Percentiles rank a stretch among this genome's conserved stretches.
Conservation (phyloP, 2,113 vertebrate genomes). For the Callipepla squamata region DNA sequence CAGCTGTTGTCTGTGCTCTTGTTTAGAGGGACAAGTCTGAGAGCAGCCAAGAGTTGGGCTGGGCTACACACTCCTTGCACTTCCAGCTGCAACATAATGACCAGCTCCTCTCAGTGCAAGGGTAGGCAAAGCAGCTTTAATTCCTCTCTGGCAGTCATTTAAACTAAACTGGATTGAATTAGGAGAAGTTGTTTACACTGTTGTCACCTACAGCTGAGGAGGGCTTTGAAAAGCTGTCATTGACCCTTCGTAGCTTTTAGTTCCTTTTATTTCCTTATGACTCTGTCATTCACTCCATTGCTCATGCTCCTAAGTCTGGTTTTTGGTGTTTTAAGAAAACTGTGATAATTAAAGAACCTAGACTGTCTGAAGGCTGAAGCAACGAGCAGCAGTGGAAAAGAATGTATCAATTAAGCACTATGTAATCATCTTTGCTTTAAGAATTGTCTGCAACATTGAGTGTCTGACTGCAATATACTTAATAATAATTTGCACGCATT, state of each 20-base stretch:
- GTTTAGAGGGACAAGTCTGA: not conserved
- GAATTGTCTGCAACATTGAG: not conserved
- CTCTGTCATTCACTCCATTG: slow-evolving; percentile 11
- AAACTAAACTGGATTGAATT: slow-evolving; percentile 3
- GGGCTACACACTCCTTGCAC: not conserved
- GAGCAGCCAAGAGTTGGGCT: not conserved
- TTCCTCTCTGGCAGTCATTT: not conserved
- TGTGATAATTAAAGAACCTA: not conserved
- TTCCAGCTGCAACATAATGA: not conserved
- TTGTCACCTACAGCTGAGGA: not conserved
- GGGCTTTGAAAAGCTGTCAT: slow-evolving; percentile 20
- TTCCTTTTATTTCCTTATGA: slow-evolving; percentile 29
- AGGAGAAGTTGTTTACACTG: not conserved
- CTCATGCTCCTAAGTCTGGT: not conserved
- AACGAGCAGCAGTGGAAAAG: not conserved
- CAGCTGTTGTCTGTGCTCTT: not conserved
- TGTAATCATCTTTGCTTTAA: not conserved
- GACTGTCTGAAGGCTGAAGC: not conserved
- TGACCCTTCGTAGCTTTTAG: slow-evolving; percentile 30
- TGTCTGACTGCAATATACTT: not conserved
- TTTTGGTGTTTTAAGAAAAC: not conserved
- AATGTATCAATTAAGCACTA: not conserved
- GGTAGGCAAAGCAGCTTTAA: not conserved
- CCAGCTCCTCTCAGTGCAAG: not conserved
- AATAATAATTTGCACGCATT: not conserved